These are phyloP conservation scores for Rousettus leschenaultii DNA, from an alignment of 2,113 vertebrate species.

Conservation along the genomic window DNA sequence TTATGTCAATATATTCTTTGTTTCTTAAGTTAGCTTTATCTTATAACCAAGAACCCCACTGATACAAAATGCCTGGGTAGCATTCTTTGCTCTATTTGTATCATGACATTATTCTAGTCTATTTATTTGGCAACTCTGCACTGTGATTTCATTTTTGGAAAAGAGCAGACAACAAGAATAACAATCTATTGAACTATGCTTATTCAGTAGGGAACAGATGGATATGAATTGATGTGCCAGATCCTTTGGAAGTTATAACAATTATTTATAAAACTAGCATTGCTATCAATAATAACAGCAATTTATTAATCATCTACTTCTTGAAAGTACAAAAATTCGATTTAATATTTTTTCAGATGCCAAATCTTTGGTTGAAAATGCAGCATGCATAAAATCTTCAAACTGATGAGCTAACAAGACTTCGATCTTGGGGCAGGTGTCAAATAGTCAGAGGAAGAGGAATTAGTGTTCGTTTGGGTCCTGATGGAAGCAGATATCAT, in stretches of 20 bases:
- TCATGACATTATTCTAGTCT: neutral
- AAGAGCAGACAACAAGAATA: conserved; percentile 46
- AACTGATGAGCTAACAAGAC: neutral
- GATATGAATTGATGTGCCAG: neutral
- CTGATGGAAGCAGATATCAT: neutral
- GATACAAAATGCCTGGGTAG: neutral
- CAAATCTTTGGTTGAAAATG: conserved; percentile 9
- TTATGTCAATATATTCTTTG: neutral
- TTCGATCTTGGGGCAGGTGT: neutral
- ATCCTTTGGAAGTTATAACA: neutral
- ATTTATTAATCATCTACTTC: conserved; percentile 38
- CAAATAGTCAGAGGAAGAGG: neutral
- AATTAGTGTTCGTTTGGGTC: neutral
- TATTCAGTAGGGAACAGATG: conserved; percentile 21
- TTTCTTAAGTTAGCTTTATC: neutral
- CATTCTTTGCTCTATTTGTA: neutral
- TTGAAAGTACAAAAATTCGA: neutral
- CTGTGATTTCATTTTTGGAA: conserved; percentile 52
- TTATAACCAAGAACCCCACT: neutral
- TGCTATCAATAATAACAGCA: neutral
- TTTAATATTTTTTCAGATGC: neutral
- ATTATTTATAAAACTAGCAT: neutral
- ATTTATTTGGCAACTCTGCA: conserved; percentile 35
- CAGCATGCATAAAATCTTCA: neutral
- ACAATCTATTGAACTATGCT: conserved; percentile 15